Base-by-base conservation (phyloP, 2,888 invertebrate genomes). In the Lydus trimaculatus region DNA sequence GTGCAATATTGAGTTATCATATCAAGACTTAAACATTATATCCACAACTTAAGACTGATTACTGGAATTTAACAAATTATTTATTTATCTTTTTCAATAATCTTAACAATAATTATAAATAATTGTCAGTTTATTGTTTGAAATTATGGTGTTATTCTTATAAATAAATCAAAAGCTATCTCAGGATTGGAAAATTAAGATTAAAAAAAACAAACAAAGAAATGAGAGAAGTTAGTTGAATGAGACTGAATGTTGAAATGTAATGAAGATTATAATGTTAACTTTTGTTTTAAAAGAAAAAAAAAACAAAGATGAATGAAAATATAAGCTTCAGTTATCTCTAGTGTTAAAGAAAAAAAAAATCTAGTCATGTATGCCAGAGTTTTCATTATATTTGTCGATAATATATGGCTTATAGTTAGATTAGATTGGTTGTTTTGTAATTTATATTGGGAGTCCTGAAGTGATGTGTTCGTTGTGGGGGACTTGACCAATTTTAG, bases 21-120 rank as follows among this genome's bases (percentile, higher is more conserved):
- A 84, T 84, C 84, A 84, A 73, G 82, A 84, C 78, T 81, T 81
- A 60, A 84, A 84, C 81, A 79, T 84, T 76, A 78, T 83, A 80
- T 83, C 83, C 78, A 82, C 82, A 77, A 83, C 80, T 78, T 82
- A 82, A 81, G 78, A 78, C 77, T 73, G 70, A 74, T 23, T 56
- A 56, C 58, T 31, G 61, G 36, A 63, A 33, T 56, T 39, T 58
- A 28, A 36, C 43, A n/a, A n/a, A 62, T 64, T 61, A 70, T 70
- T 56, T 65, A 69, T 60, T 66, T 67, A 67, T 68, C 71, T 64
- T 64, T 63, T 63, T 63, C 56, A 61, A 43, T 67, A 64, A 25
- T 63, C 48, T 4, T 48, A 63, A 15, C 61, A 31, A 36, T 28
- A 61, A 61, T 61, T 67, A 69, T 58, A 63, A 48, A 65, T 69